Evolutionary conservation across 2,113 vertebrate genomes (phyloP).

Genomic region (Brachypteracias leptosomus): DNA sequence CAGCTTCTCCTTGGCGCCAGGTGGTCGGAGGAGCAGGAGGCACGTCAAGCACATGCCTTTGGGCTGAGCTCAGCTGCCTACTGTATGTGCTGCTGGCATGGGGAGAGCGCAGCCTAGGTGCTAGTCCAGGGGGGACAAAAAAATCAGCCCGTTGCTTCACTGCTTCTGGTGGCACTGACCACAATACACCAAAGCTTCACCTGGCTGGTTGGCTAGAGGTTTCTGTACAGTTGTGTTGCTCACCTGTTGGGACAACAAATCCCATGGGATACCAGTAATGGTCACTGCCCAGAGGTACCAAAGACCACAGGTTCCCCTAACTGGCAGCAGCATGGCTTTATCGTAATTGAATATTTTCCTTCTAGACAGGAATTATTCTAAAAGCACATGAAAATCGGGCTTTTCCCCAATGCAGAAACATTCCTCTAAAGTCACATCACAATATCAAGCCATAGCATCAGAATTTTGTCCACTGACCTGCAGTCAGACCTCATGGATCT

Average conservation of each 20-base stretch:
- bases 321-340: background rate
- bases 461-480: background rate
- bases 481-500: background rate
- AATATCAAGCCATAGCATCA: background rate
- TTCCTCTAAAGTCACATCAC: background rate
- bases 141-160: rapidly evolving
- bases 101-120: background rate
- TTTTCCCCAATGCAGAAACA: background rate
- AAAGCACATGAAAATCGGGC: background rate
- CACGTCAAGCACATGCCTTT: constrained; percentile 7
- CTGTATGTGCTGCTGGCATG: background rate
- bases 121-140: background rate
- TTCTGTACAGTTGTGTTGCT: background rate
- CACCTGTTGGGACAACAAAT: background rate
- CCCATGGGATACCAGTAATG: background rate
- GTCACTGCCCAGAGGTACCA: background rate
- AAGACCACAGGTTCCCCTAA: background rate
- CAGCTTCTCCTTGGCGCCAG: background rate
- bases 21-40: background rate
- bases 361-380: background rate
- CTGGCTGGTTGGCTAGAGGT: background rate
- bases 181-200: rapidly evolving
- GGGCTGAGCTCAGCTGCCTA: constrained; percentile 49
- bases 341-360: background rate
- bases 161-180: background rate